A percentile compares a stretch with the other conserved stretches of the same genome.
phyloP scores from a whole-genome alignment of 2,888 invertebrate genomes.

The Caprella mutica region DNA sequence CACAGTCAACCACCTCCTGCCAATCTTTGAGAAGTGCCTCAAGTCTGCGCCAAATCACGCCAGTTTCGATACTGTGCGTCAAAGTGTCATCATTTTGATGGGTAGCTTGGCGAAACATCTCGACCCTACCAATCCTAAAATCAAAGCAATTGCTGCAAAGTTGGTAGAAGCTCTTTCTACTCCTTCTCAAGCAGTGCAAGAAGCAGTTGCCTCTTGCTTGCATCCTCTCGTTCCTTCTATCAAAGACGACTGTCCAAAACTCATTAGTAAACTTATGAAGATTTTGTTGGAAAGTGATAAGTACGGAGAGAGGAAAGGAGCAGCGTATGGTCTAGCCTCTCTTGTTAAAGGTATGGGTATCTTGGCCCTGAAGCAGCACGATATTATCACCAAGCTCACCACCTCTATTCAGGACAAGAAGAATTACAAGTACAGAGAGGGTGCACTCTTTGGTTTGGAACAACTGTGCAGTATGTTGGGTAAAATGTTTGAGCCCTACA shows the following conservation, averaged over 20 bases:
- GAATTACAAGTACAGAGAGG: conserved; percentile 84
- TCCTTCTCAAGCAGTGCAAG: conserved; percentile 88
- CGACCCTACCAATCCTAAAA: conserved; percentile 73
- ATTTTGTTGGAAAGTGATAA: conserved; percentile 79
- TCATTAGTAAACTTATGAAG: conserved; percentile 74
- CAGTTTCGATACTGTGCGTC: conserved; percentile 80
- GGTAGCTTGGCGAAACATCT: conserved; percentile 94
- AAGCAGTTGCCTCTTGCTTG: conserved; percentile 90
- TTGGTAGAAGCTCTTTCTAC: conserved; percentile 84
- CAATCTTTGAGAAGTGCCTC: conserved; percentile 85
- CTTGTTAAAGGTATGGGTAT: conserved; percentile 92
- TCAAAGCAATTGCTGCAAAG: conserved; percentile 85
- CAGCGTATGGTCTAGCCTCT: conserved; percentile 94
- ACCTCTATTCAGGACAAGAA: conserved; percentile 90
- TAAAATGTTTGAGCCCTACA: conserved; percentile 94
- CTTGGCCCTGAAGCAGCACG: conserved; percentile 81
- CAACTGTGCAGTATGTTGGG: conserved; percentile 91
- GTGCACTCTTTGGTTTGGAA: conserved; percentile 93
- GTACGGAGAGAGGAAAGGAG: conserved; percentile 86
- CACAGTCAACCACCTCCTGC: conserved; percentile 58
- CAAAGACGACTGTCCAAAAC: conserved; percentile 74
- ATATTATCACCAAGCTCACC: conserved; percentile 87
- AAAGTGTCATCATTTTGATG: conserved; percentile 93
- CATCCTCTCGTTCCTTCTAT: conserved; percentile 87
- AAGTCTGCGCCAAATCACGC: conserved; percentile 84